A percentile compares a stretch with the other conserved stretches of the same genome.
Conservation (phyloP, 2,113 vertebrate species). For the Andinoacara biseriatus region DNA sequence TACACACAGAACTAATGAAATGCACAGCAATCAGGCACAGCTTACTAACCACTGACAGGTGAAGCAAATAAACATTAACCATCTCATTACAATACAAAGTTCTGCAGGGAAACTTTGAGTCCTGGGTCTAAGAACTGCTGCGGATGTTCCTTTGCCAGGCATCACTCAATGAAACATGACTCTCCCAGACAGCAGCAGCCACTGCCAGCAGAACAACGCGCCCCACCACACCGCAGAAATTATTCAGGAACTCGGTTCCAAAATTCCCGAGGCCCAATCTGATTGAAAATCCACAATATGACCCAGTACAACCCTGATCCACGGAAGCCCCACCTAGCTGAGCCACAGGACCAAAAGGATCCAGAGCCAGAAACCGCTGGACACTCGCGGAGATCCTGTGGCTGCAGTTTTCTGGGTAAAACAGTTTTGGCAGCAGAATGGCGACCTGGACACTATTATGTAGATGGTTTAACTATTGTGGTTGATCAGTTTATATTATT, state of each 20-base stretch:
- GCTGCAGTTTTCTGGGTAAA: not conserved
- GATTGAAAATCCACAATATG: not conserved
- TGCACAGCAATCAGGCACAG: not conserved
- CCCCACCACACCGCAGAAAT: not conserved
- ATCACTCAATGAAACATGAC: not conserved
- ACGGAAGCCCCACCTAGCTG: not conserved
- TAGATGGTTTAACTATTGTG: not conserved
- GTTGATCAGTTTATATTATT: not conserved
- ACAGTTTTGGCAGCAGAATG: not conserved
- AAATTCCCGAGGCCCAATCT: not conserved
- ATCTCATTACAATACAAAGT: not conserved
- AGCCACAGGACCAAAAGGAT: not conserved
- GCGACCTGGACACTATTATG: not conserved
- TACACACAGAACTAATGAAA: not conserved
- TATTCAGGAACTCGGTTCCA: not conserved
- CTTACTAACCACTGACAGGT: not conserved
- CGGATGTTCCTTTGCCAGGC: not conserved
- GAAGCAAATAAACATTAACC: too few relatives aligned
- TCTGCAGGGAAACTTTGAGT: not conserved
- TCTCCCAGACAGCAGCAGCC: not conserved
- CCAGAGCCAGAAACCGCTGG: not conserved
- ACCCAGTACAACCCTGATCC: too few relatives aligned
- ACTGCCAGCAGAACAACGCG: not conserved
- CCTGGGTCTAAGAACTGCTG: not conserved
- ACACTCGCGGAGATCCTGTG: not conserved